Conservation (phyloP, 1,140 invertebrate species). For the Lepidostoma basale region DNA sequence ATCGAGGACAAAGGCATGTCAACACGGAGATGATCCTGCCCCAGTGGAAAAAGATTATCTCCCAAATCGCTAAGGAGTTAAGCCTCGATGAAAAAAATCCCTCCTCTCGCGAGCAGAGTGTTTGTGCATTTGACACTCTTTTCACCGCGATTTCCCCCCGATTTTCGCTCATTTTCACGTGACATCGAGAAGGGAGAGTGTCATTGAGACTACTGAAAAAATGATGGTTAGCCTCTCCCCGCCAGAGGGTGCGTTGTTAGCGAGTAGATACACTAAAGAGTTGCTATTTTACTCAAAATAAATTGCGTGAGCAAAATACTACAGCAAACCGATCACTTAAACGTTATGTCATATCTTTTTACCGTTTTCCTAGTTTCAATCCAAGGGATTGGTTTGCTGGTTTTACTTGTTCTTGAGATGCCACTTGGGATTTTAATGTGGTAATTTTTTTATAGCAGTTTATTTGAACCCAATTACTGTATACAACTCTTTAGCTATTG, state of each 20-base stretch:
- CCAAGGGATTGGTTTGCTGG: no score
- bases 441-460: no score
- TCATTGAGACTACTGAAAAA: slow-evolving; percentile 35
- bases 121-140: slow-evolving; percentile 43
- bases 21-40: slow-evolving; percentile 32
- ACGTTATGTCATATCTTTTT: no score
- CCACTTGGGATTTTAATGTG: no score
- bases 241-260: not conserved
- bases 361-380: no score
- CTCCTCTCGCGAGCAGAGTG: not conserved
- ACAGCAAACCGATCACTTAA: no score
- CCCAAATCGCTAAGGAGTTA: slow-evolving; percentile 33
- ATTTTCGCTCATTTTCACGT: slow-evolving; percentile 20
- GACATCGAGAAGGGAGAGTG: slow-evolving; percentile 32
- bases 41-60: slow-evolving; percentile 29
- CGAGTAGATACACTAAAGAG: no score
- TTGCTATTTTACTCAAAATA: no score
- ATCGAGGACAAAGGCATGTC: slow-evolving; percentile 36
- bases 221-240: not conserved
- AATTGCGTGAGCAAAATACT: no score
- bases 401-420: no score
- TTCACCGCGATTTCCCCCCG: slow-evolving; percentile 29
- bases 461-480: no score
- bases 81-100: slow-evolving; percentile 28
- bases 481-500: no score